Percentiles rank a stretch among this genome's conserved stretches.
These are phyloP conservation scores for Boloria selene DNA, from an alignment of 2,888 invertebrate species.

Conservation along the genomic window DNA sequence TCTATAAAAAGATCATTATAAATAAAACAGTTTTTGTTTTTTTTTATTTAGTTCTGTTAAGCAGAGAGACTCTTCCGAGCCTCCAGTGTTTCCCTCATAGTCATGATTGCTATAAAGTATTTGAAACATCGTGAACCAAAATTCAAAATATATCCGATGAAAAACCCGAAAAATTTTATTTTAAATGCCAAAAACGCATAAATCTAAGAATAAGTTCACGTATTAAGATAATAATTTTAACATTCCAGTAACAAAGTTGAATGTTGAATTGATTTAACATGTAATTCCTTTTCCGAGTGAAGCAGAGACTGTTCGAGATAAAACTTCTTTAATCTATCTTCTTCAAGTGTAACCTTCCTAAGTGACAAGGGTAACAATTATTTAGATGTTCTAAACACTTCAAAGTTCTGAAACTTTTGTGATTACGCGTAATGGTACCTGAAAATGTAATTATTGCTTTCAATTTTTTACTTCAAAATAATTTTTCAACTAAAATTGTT, in stretches of 20 bases:
- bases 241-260: background rate
- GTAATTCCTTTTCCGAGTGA: conserved; percentile 1
- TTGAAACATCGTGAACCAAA: too few species aligned
- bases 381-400: conserved; percentile 21
- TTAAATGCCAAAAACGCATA: too few species aligned
- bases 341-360: conserved; percentile 34
- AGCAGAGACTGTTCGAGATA: conserved; percentile 5
- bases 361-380: conserved; percentile 30
- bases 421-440: conserved; percentile 14
- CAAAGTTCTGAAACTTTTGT: conserved; percentile 13
- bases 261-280: conserved; percentile 12
- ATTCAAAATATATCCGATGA: too few species aligned
- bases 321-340: conserved; percentile 44
- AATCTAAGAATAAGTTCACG: too few species aligned
- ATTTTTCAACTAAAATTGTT: background rate
- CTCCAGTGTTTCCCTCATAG: too few species aligned
- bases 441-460: conserved; percentile 4
- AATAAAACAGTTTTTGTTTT: too few species aligned
- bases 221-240: too few species aligned
- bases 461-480: conserved; percentile 1
- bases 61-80: too few species aligned
- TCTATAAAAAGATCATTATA: too few species aligned
- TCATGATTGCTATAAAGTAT: too few species aligned
- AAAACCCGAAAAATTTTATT: too few species aligned
- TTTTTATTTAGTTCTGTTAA: too few species aligned